Evolutionary conservation across 2,797 vertebrate genomes (phyloP).

Genomic region (Peromyscus eremicus): DNA sequence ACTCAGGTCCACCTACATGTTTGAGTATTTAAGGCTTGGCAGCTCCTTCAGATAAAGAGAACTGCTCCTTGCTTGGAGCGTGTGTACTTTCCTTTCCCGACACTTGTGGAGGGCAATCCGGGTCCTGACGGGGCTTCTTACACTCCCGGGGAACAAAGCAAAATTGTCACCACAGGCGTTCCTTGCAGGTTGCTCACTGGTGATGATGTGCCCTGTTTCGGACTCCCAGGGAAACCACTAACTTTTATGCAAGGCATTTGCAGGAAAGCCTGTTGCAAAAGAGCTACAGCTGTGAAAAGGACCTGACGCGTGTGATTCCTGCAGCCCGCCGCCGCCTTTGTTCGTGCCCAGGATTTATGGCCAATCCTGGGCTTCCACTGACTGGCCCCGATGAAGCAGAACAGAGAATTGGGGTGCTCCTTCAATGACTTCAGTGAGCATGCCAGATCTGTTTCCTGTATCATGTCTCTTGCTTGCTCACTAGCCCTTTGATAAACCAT

Average conservation of each 20-base stretch:
- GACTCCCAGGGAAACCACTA: conserved; percentile 83
- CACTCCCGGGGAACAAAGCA: conserved; percentile 84
- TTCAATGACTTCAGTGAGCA: neutral
- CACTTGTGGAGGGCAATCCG: conserved; percentile 64
- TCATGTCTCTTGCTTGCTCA: conserved; percentile 78
- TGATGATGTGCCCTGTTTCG: conserved; percentile 74
- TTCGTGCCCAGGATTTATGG: neutral
- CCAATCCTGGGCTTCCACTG: neutral
- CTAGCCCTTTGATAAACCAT: conserved; percentile 87
- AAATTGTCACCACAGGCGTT: conserved; percentile 84
- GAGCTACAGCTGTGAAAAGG: conserved; percentile 74
- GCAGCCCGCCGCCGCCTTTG: neutral
- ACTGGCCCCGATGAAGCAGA: neutral
- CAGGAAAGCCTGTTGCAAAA: conserved; percentile 75
- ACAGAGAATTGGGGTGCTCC: neutral
- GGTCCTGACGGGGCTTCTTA: conserved; percentile 72
- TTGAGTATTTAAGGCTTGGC: conserved; percentile 83
- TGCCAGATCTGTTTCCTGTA: conserved; percentile 73
- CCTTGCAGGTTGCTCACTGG: conserved; percentile 82
- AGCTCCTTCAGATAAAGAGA: conserved; percentile 73
- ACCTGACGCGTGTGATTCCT: conserved; percentile 6
- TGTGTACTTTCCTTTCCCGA: conserved; percentile 77
- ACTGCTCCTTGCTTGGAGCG: conserved; percentile 74
- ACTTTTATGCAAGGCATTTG: conserved; percentile 76
- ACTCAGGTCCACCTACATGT: conserved; percentile 58